Conservation (phyloP, 2,113 vertebrate genomes). For the Callithrix jacchus region DNA sequence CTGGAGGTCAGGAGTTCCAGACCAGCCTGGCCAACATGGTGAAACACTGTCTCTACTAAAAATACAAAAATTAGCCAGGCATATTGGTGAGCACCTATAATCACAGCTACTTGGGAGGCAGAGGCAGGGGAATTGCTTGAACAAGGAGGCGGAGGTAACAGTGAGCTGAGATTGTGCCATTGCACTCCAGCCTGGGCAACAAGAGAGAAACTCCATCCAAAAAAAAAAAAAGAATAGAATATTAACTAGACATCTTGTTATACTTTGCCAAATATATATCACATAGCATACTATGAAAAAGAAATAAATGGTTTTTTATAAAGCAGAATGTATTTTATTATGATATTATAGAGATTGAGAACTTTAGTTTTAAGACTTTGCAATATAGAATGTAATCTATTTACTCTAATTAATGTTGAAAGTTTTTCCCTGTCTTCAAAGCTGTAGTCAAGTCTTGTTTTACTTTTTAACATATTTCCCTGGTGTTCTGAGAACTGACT, state of each 20-base stretch:
- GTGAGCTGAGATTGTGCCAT: too few species aligned
- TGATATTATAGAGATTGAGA: background rate
- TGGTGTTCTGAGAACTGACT: background rate
- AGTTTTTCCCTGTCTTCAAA: background rate
- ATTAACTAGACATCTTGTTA: background rate
- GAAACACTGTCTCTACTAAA: too few species aligned
- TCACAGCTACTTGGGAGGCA: too few species aligned
- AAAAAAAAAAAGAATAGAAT: background rate
- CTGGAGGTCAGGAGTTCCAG: too few species aligned
- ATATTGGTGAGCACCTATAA: too few species aligned
- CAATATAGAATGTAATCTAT: background rate
- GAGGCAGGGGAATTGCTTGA: too few species aligned
- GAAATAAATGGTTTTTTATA: background rate
- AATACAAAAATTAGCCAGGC: too few species aligned
- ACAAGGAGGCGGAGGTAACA: too few species aligned
- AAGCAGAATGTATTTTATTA: background rate
- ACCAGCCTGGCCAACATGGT: too few species aligned
- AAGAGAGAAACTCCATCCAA: too few species aligned
- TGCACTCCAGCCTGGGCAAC: too few species aligned
- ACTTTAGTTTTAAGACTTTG: background rate
- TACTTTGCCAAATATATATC: background rate
- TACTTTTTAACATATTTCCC: background rate
- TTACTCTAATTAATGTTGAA: background rate
- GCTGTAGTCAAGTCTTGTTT: background rate
- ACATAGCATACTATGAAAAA: background rate